These are phyloP conservation scores for Lissocephala sabroskyi DNA, from an alignment of 2,888 invertebrate species.

Conservation along the genomic window DNA sequence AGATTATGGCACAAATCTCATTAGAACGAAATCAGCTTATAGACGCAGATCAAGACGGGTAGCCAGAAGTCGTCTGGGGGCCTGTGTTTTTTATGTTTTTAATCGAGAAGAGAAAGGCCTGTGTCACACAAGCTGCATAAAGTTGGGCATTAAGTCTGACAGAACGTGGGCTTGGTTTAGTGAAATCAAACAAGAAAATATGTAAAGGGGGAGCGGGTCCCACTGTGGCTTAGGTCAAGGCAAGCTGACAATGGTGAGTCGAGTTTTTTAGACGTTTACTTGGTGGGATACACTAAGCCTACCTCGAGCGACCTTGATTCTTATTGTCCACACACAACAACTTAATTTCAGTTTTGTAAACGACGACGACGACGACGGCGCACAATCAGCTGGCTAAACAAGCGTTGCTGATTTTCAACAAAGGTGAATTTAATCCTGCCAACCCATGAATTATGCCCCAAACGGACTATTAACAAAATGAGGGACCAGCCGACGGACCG, in stretches of 20 bases:
- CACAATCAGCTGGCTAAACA: constrained; percentile 47
- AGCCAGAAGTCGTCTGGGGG: too few relatives aligned
- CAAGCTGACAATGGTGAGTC: constrained; percentile 11
- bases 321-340: constrained; percentile 43
- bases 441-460: constrained; percentile 58
- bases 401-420: constrained; percentile 59
- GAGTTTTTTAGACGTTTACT: neutral
- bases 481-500: too few relatives aligned
- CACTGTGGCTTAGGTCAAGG: constrained; percentile 48
- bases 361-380: constrained; percentile 24
- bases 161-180: constrained; percentile 33
- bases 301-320: constrained; percentile 45
- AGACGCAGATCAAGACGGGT: constrained; percentile 17
- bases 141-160: constrained; percentile 41
- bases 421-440: constrained; percentile 48
- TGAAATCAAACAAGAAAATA: too few relatives aligned
- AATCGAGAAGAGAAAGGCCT: constrained; percentile 46
- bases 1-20: constrained; percentile 59
- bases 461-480: constrained; percentile 49
- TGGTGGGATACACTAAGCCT: constrained; percentile 16
- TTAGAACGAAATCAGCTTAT: constrained; percentile 64
- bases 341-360: constrained; percentile 38
- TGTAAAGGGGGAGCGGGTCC: constrained; percentile 15
- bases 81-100: too few relatives aligned
- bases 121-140: constrained; percentile 38